A percentile compares a stretch with the other conserved stretches of the same genome.
These are phyloP conservation scores for Platysteira castanea DNA, from an alignment of 2,113 vertebrate genomes.

Conservation along the genomic window DNA sequence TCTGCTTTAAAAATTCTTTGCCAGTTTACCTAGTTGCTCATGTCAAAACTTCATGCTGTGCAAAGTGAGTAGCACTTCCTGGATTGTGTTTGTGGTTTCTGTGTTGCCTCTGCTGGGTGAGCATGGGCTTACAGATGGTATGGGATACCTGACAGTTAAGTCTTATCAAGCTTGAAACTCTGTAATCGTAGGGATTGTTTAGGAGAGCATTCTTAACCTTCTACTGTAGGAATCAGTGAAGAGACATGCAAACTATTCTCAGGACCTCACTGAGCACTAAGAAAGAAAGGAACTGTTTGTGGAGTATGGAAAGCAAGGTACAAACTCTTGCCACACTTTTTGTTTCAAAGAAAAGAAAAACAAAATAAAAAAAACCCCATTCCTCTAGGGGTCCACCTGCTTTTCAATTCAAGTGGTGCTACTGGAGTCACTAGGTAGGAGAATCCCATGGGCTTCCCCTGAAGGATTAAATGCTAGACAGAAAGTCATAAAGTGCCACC, in stretches of 20 bases:
- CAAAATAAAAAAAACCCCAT: background rate
- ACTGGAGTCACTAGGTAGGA: background rate
- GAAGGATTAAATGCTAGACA: background rate
- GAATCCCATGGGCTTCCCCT: background rate
- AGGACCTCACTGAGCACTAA: background rate
- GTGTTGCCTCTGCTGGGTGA: background rate
- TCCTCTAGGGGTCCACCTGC: background rate
- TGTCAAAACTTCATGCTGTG: background rate
- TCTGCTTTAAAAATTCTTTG: background rate
- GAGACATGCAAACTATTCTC: background rate
- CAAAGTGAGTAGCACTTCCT: background rate
- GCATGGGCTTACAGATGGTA: background rate
- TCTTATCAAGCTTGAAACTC: background rate
- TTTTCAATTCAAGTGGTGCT: background rate
- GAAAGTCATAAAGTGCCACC: background rate
- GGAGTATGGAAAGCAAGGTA: background rate
- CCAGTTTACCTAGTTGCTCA: background rate
- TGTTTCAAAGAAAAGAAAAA: background rate
- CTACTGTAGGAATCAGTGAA: background rate
- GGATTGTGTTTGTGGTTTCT: background rate
- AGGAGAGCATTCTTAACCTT: background rate
- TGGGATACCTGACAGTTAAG: background rate
- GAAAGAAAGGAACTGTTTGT: background rate
- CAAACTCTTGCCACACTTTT: background rate
- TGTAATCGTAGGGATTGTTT: background rate